A percentile compares a stretch with the other conserved stretches of the same genome.
These are phyloP conservation scores for Pseudomyrmex cubaensis DNA, from an alignment of 1,140 invertebrate genomes.

Conservation along the genomic window DNA sequence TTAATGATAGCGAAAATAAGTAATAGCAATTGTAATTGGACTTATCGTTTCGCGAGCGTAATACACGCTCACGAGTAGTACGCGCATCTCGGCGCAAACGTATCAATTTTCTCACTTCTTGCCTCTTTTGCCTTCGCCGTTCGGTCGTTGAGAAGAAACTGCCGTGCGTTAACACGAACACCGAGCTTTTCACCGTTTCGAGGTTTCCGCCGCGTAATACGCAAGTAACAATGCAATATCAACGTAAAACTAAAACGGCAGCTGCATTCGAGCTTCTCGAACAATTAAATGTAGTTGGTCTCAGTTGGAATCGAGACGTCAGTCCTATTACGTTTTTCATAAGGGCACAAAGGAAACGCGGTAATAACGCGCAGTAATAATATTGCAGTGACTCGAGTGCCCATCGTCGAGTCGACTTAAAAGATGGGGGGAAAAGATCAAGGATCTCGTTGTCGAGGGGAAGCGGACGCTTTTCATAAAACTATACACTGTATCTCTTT, in stretches of 20 bases:
- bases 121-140: not conserved
- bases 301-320: slow-evolving; percentile 46
- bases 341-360: slow-evolving; percentile 51
- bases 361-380: slow-evolving; percentile 53
- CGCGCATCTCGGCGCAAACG: not conserved
- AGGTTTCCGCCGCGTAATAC: slow-evolving; percentile 38
- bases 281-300: slow-evolving; percentile 50
- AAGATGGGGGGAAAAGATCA: slow-evolving; percentile 25
- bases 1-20: slow-evolving; percentile 42
- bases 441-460: not conserved
- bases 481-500: slow-evolving; percentile 22
- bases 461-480: slow-evolving; percentile 8
- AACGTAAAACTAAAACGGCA: slow-evolving; percentile 30
- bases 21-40: slow-evolving; percentile 52
- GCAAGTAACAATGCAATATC: slow-evolving; percentile 37
- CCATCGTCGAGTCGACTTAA: slow-evolving; percentile 30
- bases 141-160: slow-evolving; percentile 13
- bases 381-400: slow-evolving; percentile 42
- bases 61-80: slow-evolving; percentile 10
- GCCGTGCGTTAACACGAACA: slow-evolving; percentile 23
- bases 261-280: slow-evolving; percentile 27
- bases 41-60: slow-evolving; percentile 43
- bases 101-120: slow-evolving; percentile 30
- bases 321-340: slow-evolving; percentile 55
- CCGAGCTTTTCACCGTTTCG: slow-evolving; percentile 38